These are phyloP conservation scores for Dioctria linearis DNA, from an alignment of 2,888 invertebrate genomes.

Conservation along the genomic window DNA sequence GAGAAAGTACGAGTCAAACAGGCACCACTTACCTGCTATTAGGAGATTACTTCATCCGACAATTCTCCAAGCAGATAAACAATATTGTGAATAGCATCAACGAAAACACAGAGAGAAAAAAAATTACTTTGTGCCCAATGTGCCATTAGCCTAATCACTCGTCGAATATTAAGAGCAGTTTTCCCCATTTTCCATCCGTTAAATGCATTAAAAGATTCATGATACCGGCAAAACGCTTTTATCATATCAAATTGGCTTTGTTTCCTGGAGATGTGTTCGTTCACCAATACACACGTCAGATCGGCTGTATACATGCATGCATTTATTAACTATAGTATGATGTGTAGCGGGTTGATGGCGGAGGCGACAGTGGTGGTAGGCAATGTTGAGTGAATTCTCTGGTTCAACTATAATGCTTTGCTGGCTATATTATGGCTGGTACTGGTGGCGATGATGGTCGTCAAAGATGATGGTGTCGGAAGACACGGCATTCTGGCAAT, in stretches of 20 bases:
- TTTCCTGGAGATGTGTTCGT: constrained; percentile 56
- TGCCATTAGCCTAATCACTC: constrained; percentile 64
- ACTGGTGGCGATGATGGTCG: constrained; percentile 17
- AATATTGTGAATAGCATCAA: constrained; percentile 40
- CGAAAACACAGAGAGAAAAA: not conserved
- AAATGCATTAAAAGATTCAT: constrained; percentile 64
- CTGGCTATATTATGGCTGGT: not conserved
- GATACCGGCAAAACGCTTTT: constrained; percentile 63
- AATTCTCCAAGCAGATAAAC: constrained; percentile 50
- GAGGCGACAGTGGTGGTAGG: not conserved
- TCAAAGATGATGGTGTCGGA: constrained; percentile 5
- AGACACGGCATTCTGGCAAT: not conserved
- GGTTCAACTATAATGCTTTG: too few species aligned
- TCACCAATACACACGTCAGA: not conserved
- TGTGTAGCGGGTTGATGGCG: constrained; percentile 10
- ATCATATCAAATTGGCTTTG: constrained; percentile 64
- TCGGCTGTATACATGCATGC: constrained; percentile 32
- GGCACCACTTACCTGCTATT: constrained; percentile 51
- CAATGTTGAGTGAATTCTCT: not conserved
- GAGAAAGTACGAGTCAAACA: constrained; percentile 46
- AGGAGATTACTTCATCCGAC: constrained; percentile 52
- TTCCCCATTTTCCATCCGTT: constrained; percentile 59
- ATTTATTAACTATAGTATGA: constrained; percentile 18
- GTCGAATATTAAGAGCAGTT: constrained; percentile 62
- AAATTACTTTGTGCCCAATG: constrained; percentile 59